Conservation (phyloP, 2,113 vertebrate genomes). For the Corythaixoides concolor region DNA sequence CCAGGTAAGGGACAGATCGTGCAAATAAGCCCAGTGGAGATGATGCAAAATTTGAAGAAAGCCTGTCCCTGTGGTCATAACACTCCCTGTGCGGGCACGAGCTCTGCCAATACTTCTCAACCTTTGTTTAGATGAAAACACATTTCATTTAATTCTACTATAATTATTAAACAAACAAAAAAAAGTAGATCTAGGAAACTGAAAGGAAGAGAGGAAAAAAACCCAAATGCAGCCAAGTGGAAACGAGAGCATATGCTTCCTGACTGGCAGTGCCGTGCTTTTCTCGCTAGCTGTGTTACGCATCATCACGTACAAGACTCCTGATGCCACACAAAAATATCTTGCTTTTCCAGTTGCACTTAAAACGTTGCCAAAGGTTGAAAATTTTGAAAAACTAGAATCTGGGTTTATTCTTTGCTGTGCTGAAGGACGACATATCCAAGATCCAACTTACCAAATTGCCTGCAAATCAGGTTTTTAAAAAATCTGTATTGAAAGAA, state of each 20-base stretch:
- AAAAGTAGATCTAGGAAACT: neutral
- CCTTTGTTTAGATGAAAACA: neutral
- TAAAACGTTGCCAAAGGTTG: neutral
- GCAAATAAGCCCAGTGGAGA: neutral
- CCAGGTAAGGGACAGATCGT: neutral
- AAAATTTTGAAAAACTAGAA: neutral
- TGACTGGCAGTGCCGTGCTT: accelerated
- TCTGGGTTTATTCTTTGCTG: neutral
- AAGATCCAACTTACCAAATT: neutral
- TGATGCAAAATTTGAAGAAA: neutral
- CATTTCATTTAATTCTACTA: neutral
- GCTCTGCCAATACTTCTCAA: neutral
- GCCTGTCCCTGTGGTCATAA: neutral
- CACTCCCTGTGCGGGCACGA: accelerated
- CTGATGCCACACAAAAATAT: neutral
- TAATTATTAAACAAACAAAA: neutral
- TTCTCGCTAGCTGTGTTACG: neutral
- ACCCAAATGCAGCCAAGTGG: neutral
- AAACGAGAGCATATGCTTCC: neutral
- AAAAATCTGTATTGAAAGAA: neutral
- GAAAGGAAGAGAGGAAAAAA: neutral
- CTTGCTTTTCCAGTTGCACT: neutral
- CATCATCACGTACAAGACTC: neutral
- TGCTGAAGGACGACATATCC: accelerated
- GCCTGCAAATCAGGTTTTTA: neutral